phyloP scores from a whole-genome alignment of 2,888 invertebrate species.

The Pedicia rivosa region DNA sequence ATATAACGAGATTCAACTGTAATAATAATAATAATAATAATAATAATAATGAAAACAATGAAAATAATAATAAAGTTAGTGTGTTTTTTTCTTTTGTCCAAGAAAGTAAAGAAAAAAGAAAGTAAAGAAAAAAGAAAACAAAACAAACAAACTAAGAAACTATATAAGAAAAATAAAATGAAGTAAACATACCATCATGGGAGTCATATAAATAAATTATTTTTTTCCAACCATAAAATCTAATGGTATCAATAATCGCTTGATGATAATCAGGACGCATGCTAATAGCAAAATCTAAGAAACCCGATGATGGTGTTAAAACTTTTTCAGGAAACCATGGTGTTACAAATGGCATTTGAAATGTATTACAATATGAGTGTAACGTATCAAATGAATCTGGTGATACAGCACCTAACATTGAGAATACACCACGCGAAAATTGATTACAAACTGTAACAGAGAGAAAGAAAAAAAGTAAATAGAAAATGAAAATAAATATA shows the following conservation, averaged over 20 bases:
- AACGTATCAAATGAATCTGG: conserved; percentile 90
- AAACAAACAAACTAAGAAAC: too few relatives aligned
- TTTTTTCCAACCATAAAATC: conserved; percentile 71
- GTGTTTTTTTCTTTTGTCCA: too few relatives aligned
- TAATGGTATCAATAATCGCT: conserved; percentile 88
- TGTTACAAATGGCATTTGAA: conserved; percentile 88
- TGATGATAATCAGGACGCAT: conserved; percentile 92
- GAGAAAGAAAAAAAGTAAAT: too few relatives aligned
- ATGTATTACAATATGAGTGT: conserved; percentile 87
- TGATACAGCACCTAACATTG: conserved; percentile 81
- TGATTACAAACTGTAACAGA: conserved; percentile 89
- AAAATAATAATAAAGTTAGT: too few relatives aligned
- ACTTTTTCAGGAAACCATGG: conserved; percentile 93
- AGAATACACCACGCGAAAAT: conserved; percentile 74
- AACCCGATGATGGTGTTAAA: conserved; percentile 73
- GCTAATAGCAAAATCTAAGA: conserved; percentile 78
- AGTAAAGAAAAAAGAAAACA: not conserved
- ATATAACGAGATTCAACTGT: too few relatives aligned
- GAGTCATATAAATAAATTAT: conserved; percentile 67
- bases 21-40: too few relatives aligned
- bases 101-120: too few relatives aligned
- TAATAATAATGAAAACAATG: too few relatives aligned
- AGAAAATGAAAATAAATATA: too few relatives aligned
- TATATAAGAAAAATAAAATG: too few relatives aligned
- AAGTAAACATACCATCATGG: conserved; percentile 61